These are phyloP conservation scores for Lepidurus apus DNA, from an alignment of 1,140 invertebrate genomes.

Conservation along the genomic window DNA sequence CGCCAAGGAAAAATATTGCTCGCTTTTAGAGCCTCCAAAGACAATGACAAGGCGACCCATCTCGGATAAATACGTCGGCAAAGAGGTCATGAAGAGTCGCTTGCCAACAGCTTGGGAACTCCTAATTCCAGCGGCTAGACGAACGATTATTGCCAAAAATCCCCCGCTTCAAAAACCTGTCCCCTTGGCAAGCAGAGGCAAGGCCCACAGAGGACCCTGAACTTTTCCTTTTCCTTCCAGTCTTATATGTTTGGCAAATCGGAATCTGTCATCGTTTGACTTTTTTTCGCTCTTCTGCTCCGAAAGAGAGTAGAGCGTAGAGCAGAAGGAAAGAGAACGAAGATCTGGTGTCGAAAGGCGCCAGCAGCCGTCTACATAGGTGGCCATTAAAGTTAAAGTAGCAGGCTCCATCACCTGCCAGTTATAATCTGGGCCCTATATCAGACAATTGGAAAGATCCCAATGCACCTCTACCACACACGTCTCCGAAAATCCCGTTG, in stretches of 20 bases:
- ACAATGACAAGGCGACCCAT: not conserved
- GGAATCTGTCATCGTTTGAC: too few relatives aligned
- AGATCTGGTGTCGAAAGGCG: not conserved
- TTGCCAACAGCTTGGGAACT: not conserved
- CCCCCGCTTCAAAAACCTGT: too few relatives aligned
- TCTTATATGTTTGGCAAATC: too few relatives aligned
- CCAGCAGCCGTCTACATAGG: not conserved
- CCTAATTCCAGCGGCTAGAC: not conserved
- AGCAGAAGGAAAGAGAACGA: not conserved
- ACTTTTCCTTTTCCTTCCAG: too few relatives aligned
- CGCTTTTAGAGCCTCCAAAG: not conserved
- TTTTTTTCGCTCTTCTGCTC: too few relatives aligned
- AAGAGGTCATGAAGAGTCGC: not conserved
- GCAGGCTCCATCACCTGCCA: slow-evolving; percentile 20
- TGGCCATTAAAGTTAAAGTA: slow-evolving; percentile 22
- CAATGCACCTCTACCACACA: not conserved
- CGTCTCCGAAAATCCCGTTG: slow-evolving; percentile 3
- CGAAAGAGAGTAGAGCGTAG: too few relatives aligned
- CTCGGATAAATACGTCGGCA: not conserved
- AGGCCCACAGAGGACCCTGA: too few relatives aligned
- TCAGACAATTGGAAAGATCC: slow-evolving; percentile 19
- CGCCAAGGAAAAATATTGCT: not conserved
- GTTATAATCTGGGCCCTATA: slow-evolving; percentile 15
- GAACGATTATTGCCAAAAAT: not conserved
- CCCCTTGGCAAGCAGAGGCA: too few relatives aligned